Conservation (phyloP, 2,797 vertebrate genomes). For the Neosalanx taihuensis region DNA sequence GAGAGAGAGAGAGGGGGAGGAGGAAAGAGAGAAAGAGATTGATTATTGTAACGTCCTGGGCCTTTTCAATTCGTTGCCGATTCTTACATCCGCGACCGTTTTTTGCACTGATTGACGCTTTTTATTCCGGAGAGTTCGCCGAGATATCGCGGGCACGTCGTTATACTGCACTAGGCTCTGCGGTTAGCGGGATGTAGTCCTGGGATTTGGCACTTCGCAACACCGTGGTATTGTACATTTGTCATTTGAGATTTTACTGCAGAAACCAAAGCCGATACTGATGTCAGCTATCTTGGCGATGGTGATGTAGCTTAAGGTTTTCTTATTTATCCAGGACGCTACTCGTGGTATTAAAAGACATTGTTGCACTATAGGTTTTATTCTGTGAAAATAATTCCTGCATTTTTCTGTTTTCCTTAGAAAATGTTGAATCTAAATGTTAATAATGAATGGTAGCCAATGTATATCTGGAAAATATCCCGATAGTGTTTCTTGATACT, state of each 20-base stretch:
- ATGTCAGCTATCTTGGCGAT: slow-evolving; percentile 53
- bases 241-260: slow-evolving; percentile 50
- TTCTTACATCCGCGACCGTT: slow-evolving; percentile 16
- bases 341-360: not conserved
- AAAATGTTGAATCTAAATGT: not conserved
- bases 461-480: no score
- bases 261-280: slow-evolving; percentile 47
- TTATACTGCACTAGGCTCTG: slow-evolving; percentile 56
- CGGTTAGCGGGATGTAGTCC: slow-evolving; percentile 56
- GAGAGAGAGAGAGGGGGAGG: slow-evolving; percentile 21
- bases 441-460: no score
- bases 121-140: not conserved
- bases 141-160: slow-evolving; percentile 56
- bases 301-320: slow-evolving; percentile 2
- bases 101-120: slow-evolving; percentile 9
- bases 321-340: not conserved
- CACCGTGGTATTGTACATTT: slow-evolving; percentile 26
- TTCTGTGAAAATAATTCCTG: not conserved
- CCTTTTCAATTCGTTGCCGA: slow-evolving; percentile 55
- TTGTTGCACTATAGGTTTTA: not conserved
- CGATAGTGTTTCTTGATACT: not conserved
- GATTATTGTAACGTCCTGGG: slow-evolving; percentile 69
- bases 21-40: slow-evolving; percentile 52
- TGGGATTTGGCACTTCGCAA: slow-evolving; percentile 36
- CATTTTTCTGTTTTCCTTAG: not conserved